Percentiles rank a stretch among this genome's conserved stretches.
These are phyloP conservation scores for Drosophila kanapiae DNA, from an alignment of 1,140 invertebrate genomes.

Conservation along the genomic window DNA sequence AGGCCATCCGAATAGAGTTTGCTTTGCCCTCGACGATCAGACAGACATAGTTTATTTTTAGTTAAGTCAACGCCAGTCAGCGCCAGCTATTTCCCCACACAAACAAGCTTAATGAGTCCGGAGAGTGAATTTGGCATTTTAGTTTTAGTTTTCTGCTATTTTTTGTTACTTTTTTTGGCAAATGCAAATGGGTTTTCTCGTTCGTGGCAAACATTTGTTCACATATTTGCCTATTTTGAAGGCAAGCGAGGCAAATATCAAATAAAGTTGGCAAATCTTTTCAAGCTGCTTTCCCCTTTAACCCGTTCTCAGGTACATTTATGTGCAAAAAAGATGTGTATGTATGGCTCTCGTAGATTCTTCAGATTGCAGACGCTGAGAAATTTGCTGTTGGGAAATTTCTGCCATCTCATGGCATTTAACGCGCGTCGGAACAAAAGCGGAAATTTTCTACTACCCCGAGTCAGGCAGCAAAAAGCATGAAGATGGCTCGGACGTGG, in stretches of 20 bases:
- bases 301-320: conserved; percentile 30
- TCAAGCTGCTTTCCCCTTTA: conserved; percentile 52
- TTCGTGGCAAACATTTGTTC: conserved; percentile 61
- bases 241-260: conserved; percentile 18
- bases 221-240: conserved; percentile 75
- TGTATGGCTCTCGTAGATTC: conserved; percentile 37
- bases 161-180: conserved; percentile 31
- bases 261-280: conserved; percentile 57
- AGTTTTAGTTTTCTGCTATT: not conserved
- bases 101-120: conserved; percentile 63
- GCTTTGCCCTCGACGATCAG: conserved; percentile 33
- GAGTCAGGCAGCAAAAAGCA: conserved; percentile 46
- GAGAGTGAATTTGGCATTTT: conserved; percentile 19
- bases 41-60: conserved; percentile 51
- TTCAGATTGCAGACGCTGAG: conserved; percentile 36
- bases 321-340: conserved; percentile 1
- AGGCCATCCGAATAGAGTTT: conserved; percentile 59
- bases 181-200: conserved; percentile 33
- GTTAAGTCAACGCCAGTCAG: conserved; percentile 53
- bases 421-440: conserved; percentile 59
- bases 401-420: conserved; percentile 77
- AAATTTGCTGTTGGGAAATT: conserved; percentile 44
- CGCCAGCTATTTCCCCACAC: conserved; percentile 32
- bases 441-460: conserved; percentile 68
- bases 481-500: conserved; percentile 5